Evolutionary conservation across 2,888 invertebrate species (phyloP).

Genomic region (Caenorhabditis panamensis): DNA sequence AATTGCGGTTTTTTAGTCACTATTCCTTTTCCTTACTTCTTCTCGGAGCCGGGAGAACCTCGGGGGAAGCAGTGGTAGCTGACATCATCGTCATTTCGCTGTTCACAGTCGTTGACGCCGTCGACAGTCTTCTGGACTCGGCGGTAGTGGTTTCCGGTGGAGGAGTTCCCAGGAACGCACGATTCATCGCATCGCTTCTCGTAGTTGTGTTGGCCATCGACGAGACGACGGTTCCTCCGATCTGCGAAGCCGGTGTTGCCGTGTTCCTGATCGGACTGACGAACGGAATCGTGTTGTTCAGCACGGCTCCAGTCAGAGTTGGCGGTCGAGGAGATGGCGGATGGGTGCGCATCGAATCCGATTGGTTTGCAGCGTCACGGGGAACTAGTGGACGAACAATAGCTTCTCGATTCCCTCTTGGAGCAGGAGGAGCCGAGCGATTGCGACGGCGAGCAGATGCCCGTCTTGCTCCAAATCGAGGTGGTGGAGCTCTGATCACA

Average conservation of each 20-base stretch:
- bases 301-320: conserved; percentile 19
- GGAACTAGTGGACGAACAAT: not conserved
- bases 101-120: conserved; percentile 19
- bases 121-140: conserved; percentile 22
- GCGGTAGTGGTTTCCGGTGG: not conserved
- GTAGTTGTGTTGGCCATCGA: not conserved
- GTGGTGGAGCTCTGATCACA: conserved; percentile 24
- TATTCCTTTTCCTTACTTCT: not conserved
- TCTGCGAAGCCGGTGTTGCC: not conserved
- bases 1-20: not conserved
- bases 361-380: not conserved
- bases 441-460: not conserved
- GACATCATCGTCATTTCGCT: conserved; percentile 16
- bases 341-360: conserved; percentile 40
- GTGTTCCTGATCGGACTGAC: conserved; percentile 26
- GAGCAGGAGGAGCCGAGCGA: conserved; percentile 18
- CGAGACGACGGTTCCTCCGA: conserved; percentile 10
- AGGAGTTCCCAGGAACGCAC: conserved; percentile 29
- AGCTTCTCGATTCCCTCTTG: not conserved
- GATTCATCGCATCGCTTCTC: conserved; percentile 16
- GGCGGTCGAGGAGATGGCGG: conserved; percentile 36
- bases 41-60: not conserved
- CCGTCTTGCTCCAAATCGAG: not conserved
- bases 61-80: conserved; percentile 23
- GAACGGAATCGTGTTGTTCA: conserved; percentile 6